Percentiles rank a stretch among this genome's conserved stretches.
Evolutionary conservation across 2,797 vertebrate genomes (phyloP).

Genomic region (Alfaro cultratus): DNA sequence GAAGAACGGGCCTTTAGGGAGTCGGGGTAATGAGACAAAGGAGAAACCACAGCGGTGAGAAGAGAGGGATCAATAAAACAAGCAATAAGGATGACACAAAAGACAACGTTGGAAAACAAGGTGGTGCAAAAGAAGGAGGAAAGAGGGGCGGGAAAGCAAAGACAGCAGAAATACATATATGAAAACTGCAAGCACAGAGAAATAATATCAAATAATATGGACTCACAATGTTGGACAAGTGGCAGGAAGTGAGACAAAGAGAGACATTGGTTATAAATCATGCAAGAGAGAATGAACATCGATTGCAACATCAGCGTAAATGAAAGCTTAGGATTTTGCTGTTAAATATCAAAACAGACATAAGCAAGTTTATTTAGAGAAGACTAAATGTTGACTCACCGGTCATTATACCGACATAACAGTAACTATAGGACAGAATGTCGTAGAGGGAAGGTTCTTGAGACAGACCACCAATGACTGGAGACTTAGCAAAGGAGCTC

Average conservation of each 20-base stretch:
- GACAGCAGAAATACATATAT: conserved; percentile 24
- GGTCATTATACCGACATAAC: conserved; percentile 91
- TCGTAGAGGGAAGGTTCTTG: conserved; percentile 85
- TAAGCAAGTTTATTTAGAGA: not conserved
- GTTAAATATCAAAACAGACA: conserved; percentile 5
- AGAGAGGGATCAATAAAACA: conserved; percentile 30
- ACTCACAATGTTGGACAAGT: conserved; percentile 80
- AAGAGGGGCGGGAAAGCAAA: conserved; percentile 36
- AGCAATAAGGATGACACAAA: conserved; percentile 18
- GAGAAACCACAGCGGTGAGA: conserved; percentile 37
- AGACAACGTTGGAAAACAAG: conserved; percentile 34
- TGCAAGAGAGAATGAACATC: conserved; percentile 67
- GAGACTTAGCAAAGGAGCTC: conserved; percentile 80
- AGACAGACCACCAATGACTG: conserved; percentile 76
- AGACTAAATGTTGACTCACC: conserved; percentile 74
- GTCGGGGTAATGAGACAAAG: conserved; percentile 41
- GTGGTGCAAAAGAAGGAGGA: conserved; percentile 23
- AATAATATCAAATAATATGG: conserved; percentile 50
- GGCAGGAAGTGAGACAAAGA: conserved; percentile 75
- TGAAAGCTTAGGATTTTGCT: conserved; percentile 15
- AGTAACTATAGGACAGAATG: conserved; percentile 90
- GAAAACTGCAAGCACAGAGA: conserved; percentile 35
- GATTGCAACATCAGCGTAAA: conserved; percentile 30
- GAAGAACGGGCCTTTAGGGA: conserved; percentile 88
- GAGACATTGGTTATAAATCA: conserved; percentile 77